Conservation (phyloP, 2,113 vertebrate genomes). For the human region GRCh38 chr11:101486501-101487000, state of each 20-base stretch:
- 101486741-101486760: constrained; percentile 22
- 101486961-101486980: constrained; percentile 69
- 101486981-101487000: constrained; percentile 58
- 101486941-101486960: constrained; percentile 56
- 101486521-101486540: constrained; percentile 5
- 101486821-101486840: not conserved
- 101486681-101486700: constrained; percentile 22
- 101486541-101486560: not conserved
- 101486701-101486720: constrained; percentile 33
- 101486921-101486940: constrained; percentile 63
- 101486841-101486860: not conserved
- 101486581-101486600: not conserved
- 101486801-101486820: not conserved
- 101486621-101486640: not conserved
- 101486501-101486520: not conserved
- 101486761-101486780: constrained; percentile 14
- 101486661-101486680: not conserved
- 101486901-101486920: constrained; percentile 53
- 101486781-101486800: constrained; percentile 50
- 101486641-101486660: constrained; percentile 4
- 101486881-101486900: constrained; percentile 46
- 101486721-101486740: not conserved
- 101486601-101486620: not conserved
- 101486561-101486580: not conserved
- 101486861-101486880: not conserved